Evolutionary conservation across 2,888 invertebrate genomes (phyloP), one percentile per base, ranked within the genome.

Genomic region (Eurytoma californica): DNA sequence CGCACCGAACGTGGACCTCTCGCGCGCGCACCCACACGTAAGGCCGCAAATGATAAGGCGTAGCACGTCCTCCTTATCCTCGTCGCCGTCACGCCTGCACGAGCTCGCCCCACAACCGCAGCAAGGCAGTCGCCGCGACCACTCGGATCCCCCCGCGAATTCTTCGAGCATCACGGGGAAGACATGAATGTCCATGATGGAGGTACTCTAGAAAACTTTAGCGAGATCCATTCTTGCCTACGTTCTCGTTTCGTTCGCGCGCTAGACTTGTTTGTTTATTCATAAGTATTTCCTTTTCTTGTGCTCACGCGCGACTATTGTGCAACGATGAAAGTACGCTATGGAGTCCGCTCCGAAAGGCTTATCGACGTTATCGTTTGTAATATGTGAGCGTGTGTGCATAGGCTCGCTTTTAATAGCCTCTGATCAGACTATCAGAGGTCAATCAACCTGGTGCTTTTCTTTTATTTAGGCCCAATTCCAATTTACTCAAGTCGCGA

Each of bases 171-270:
- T 55, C 49, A 66, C 67, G 53, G 80, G 82, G 83, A 86, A 86
- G 86, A 82, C 83, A 88, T 87, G 87, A 86, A 82, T 85, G 82
- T 84, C 82, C 83, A 85, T 82, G 82, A 88, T 88, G 87, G 87
- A 87, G 87, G 87, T 87, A 85, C 30, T 28, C 3, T 55, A 13
- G 3, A 20, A 5, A 24, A 24, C 24, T 5, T 16, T 67, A 16
- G 51, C 24, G 2, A 49, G n/a, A 14, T 57, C 39, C 13, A 13
- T 51, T 49, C 53, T 53, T 75, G 61, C 63, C 4, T 20, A 24
- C 3, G 51, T 65, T 13, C 16, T 60, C 24, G n/a, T 49, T 60
- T 51, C 55, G n/a, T 4, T 65, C 39, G 53, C 3, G 18, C 13
- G 0, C 7, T 13, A 12, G 18, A 72, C 30, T 39, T 67, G 30